A percentile compares a stretch with the other conserved stretches of the same genome.
These are phyloP conservation scores for Epinotia brunnichana DNA, from an alignment of 2,888 invertebrate genomes.

Conservation along the genomic window DNA sequence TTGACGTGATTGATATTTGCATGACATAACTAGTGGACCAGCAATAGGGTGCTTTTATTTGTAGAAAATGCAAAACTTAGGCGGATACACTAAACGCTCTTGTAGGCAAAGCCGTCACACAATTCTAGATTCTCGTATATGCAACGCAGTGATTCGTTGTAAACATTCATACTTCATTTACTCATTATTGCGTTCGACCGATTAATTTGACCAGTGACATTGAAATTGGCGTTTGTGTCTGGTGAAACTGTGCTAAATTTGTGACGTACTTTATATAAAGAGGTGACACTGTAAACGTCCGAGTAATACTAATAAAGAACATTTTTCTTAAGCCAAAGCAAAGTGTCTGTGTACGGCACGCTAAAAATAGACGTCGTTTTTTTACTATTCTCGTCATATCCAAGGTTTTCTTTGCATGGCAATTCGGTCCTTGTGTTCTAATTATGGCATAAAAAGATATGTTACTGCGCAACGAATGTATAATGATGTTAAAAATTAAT, in stretches of 20 bases:
- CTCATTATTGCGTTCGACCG: neutral
- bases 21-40: too few species aligned
- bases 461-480: constrained; percentile 3
- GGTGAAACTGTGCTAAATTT: neutral
- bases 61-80: too few species aligned
- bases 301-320: neutral
- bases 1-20: too few species aligned
- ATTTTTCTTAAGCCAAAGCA: neutral
- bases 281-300: neutral
- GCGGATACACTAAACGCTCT: too few species aligned
- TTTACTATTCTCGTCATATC: constrained; percentile 23
- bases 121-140: too few species aligned
- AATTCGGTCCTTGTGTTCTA: constrained; percentile 12
- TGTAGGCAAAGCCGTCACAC: too few species aligned
- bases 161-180: too few species aligned
- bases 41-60: too few species aligned
- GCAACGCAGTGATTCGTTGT: too few species aligned
- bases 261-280: neutral
- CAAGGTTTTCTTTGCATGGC: constrained; percentile 19
- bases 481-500: neutral
- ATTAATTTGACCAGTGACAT: neutral
- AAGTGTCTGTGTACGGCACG: neutral
- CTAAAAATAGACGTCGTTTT: constrained; percentile 19
- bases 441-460: constrained; percentile 13
- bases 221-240: constrained; percentile 3